Evolutionary conservation across 1,140 invertebrate species (phyloP).

Genomic region (Maconellicoccus hirsutus): DNA sequence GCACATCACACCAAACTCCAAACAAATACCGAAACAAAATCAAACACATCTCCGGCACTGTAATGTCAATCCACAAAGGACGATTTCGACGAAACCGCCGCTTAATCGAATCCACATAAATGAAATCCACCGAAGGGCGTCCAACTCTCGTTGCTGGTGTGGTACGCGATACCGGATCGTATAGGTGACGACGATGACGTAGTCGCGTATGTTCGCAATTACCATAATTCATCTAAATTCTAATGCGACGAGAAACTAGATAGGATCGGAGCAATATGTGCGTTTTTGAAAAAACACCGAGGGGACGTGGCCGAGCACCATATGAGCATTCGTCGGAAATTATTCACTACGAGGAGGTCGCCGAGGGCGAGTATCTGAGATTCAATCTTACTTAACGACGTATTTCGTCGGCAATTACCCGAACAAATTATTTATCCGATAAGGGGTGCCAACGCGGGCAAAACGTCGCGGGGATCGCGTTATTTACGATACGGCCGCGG

Average conservation of each 20-base stretch:
- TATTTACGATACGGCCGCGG: background rate
- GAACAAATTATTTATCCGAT: slow-evolving; percentile 15
- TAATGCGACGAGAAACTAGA: background rate
- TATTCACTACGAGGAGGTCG: background rate
- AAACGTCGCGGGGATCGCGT: background rate
- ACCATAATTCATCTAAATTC: slow-evolving; percentile 9
- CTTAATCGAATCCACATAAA: too few species aligned
- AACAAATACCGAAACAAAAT: too few species aligned
- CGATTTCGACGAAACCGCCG: too few species aligned
- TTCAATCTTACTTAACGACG: slow-evolving; percentile 13
- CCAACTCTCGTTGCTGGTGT: too few species aligned
- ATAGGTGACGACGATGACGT: background rate
- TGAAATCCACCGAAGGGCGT: too few species aligned
- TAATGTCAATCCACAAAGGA: too few species aligned
- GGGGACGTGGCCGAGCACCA: too few species aligned
- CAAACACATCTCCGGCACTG: too few species aligned
- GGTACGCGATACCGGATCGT: too few species aligned
- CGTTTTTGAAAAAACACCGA: background rate
- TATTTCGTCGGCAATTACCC: slow-evolving; percentile 21
- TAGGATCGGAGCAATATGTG: background rate
- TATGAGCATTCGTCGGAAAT: background rate
- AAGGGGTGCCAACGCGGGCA: background rate
- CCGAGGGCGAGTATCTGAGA: background rate
- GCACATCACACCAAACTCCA: too few species aligned
- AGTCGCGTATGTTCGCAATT: background rate